These are phyloP conservation scores for Cossypha dichroa DNA, from an alignment of 2,797 vertebrate genomes.

Conservation along the genomic window DNA sequence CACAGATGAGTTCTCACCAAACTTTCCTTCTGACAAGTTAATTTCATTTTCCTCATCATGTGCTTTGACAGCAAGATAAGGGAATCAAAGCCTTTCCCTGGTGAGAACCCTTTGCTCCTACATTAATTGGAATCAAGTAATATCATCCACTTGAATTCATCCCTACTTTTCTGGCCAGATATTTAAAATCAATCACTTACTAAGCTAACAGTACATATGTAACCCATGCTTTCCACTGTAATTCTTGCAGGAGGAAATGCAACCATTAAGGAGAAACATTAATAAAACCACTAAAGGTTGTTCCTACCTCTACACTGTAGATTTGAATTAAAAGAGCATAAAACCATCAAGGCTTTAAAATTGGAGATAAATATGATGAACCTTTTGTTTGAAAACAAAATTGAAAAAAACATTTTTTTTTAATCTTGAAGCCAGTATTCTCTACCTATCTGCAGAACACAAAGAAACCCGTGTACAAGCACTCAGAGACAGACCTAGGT, in stretches of 20 bases:
- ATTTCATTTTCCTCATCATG: background rate
- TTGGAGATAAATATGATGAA: background rate
- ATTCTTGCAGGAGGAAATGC: background rate
- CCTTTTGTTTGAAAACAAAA: background rate
- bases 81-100: background rate
- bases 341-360: background rate
- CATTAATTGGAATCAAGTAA: background rate
- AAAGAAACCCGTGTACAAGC: background rate
- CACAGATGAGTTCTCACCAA: conserved; percentile 7
- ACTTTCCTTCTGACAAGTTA: conserved; percentile 13
- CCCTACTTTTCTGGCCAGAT: background rate
- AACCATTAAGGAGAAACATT: background rate
- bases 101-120: background rate
- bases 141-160: background rate
- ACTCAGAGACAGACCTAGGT: fast-evolving
- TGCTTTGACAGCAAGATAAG: conserved; percentile 19
- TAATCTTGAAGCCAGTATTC: background rate
- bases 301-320: background rate
- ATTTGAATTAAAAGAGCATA: background rate
- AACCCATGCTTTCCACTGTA: background rate
- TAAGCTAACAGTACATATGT: background rate
- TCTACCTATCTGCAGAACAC: background rate
- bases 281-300: background rate
- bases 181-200: background rate
- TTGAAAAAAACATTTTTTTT: background rate